phyloP scores from a whole-genome alignment of 2,797 vertebrate genomes.

The Crenichthys baileyi region DNA sequence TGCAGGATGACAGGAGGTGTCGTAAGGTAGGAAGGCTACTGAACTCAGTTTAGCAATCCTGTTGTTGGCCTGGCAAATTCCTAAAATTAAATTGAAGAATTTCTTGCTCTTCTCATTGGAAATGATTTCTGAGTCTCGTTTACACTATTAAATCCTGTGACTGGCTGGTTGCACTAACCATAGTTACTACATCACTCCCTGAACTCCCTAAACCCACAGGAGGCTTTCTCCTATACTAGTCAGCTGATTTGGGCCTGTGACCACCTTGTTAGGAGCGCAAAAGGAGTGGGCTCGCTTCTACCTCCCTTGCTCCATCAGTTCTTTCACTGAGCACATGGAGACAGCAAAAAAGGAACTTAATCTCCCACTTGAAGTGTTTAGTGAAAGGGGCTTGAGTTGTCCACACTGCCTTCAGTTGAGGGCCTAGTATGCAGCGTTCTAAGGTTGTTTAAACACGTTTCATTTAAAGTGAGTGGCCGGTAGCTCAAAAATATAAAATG shows the following conservation, averaged over 20 bases:
- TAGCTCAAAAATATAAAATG: no score
- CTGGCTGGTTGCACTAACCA: not conserved
- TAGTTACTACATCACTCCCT: not conserved
- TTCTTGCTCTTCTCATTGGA: not conserved
- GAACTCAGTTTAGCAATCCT: not conserved
- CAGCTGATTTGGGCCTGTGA: not conserved
- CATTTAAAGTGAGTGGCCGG: no score
- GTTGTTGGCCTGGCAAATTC: not conserved
- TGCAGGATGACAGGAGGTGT: not conserved
- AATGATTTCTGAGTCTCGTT: not conserved
- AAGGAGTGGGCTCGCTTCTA: not conserved
- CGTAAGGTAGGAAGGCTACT: not conserved
- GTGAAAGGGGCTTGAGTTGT: no score
- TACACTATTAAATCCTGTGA: not conserved
- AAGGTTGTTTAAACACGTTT: no score
- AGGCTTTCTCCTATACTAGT: not conserved
- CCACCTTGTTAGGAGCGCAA: not conserved
- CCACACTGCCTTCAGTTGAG: no score
- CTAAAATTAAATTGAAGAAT: not conserved
- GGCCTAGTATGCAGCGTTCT: no score
- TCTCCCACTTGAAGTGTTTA: no score
- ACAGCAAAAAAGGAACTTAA: no score
- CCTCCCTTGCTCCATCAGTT: no score
- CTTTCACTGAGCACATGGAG: no score
- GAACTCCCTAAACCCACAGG: not conserved